Evolutionary conservation across 2,888 invertebrate genomes (phyloP).

Genomic region (Heliconius charithonia): DNA sequence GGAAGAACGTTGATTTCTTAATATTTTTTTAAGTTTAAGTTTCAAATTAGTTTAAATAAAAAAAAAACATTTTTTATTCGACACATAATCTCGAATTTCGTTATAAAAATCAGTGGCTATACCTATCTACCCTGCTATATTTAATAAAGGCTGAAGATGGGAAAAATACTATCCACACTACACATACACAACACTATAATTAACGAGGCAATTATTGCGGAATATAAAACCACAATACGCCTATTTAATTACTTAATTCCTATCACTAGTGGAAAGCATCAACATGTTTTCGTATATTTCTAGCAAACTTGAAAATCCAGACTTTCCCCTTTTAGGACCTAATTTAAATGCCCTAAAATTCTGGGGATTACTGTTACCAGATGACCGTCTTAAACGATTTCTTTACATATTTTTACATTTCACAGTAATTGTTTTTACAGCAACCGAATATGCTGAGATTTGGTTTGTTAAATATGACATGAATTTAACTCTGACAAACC

Average conservation of each 20-base stretch:
- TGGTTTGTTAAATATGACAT: constrained; percentile 71
- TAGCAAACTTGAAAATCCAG: constrained; percentile 65
- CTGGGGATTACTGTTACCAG: constrained; percentile 72
- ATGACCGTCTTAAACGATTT: constrained; percentile 53
- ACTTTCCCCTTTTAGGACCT: constrained; percentile 69
- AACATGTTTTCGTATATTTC: constrained; percentile 58
- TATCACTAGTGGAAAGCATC: constrained; percentile 7
- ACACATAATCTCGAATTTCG: too few relatives aligned
- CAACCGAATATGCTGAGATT: constrained; percentile 69
- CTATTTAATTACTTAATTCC: constrained; percentile 28
- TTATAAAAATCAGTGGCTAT: too few relatives aligned
- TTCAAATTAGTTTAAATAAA: too few relatives aligned
- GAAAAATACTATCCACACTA: not conserved
- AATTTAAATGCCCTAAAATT: constrained; percentile 69
- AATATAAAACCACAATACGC: constrained; percentile 26
- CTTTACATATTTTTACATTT: constrained; percentile 68
- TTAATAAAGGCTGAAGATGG: too few relatives aligned
- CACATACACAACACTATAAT: constrained; percentile 9
- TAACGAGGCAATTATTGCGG: constrained; percentile 22
- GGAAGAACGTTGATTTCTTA: too few relatives aligned
- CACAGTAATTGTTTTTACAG: constrained; percentile 63
- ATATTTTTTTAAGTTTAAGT: too few relatives aligned
- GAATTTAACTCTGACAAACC: constrained; percentile 65
- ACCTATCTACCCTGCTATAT: not conserved
- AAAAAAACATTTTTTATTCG: too few relatives aligned